These are phyloP conservation scores for Grallaria varia DNA, from an alignment of 2,113 vertebrate species.

Conservation along the genomic window DNA sequence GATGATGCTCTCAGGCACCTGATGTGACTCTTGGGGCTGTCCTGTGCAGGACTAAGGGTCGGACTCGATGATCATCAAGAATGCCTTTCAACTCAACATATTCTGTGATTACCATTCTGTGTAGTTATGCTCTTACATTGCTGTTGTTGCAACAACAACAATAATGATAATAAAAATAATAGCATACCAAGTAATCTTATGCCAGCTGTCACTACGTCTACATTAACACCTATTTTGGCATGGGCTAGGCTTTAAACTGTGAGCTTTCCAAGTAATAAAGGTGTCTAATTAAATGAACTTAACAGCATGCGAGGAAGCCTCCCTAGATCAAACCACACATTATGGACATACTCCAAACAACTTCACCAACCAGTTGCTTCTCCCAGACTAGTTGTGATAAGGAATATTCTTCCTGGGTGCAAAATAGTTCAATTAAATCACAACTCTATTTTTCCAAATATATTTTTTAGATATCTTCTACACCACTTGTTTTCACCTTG, in stretches of 20 bases:
- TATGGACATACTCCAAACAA: neutral
- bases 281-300: neutral
- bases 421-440: neutral
- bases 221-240: rapidly evolving
- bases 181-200: neutral
- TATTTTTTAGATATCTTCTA: neutral
- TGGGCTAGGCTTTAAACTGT: neutral
- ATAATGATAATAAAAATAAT: neutral
- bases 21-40: neutral
- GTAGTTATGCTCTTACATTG: neutral
- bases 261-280: neutral
- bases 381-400: neutral
- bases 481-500: neutral
- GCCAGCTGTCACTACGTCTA: neutral
- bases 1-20: neutral
- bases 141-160: neutral
- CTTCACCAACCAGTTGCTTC: neutral
- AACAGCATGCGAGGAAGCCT: neutral
- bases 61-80: neutral
- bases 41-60: neutral
- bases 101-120: neutral
- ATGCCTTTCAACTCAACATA: neutral
- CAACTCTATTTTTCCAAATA: neutral
- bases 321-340: neutral
- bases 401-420: neutral